phyloP scores from a whole-genome alignment of 2,797 vertebrate genomes.

The Enteromius paludinosus region DNA sequence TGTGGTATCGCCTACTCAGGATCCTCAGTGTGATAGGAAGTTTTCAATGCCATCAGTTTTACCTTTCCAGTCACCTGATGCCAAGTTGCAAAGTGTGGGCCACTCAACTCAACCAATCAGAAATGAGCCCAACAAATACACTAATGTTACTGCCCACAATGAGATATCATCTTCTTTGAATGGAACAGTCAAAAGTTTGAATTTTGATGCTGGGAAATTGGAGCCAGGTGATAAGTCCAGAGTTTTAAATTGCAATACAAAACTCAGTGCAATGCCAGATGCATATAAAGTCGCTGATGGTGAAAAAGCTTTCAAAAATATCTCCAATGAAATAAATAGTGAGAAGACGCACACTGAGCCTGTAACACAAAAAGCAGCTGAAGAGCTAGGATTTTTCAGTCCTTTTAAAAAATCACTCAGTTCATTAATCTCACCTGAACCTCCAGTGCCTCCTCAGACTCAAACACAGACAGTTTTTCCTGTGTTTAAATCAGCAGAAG shows the following conservation, averaged over 20 bases:
- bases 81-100: conserved; percentile 60
- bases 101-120: conserved; percentile 49
- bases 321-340: conserved; percentile 53
- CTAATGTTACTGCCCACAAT: conserved; percentile 46
- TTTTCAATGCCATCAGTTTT: conserved; percentile 68
- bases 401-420: conserved; percentile 89
- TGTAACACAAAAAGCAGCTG: conserved; percentile 53
- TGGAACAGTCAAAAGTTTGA: conserved; percentile 38
- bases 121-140: conserved; percentile 37
- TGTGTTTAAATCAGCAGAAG: conserved; percentile 76
- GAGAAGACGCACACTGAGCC: conserved; percentile 42
- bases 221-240: conserved; percentile 33
- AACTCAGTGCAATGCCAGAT: conserved; percentile 52
- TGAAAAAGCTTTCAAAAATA: conserved; percentile 36
- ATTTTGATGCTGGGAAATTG: conserved; percentile 34
- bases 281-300: conserved; percentile 42
- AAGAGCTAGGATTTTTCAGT: conserved; percentile 80
- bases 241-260: conserved; percentile 2
- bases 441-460: conserved; percentile 71
- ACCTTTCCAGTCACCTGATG: conserved; percentile 65
- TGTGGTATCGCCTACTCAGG: conserved; percentile 75
- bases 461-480: conserved; percentile 75
- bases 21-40: conserved; percentile 69
- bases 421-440: conserved; percentile 81
- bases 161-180: conserved; percentile 63